phyloP scores from a whole-genome alignment of 2,888 invertebrate species.

The Capitulum mitella region DNA sequence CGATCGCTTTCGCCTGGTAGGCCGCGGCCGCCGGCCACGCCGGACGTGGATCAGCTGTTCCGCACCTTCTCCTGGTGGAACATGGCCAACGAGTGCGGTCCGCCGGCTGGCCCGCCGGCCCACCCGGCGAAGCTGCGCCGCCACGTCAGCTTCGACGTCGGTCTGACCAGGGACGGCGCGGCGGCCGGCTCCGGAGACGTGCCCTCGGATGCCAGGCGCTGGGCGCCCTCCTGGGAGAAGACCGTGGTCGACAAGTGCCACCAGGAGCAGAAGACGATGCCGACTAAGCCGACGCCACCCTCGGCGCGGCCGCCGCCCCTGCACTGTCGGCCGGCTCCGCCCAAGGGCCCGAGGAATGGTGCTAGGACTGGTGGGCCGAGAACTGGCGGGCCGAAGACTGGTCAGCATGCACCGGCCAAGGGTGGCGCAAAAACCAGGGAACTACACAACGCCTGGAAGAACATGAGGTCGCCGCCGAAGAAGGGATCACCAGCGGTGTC shows the following conservation, averaged over 20 bases:
- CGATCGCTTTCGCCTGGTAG: neutral
- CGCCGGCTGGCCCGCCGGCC: neutral
- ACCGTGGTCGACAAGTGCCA: too few species aligned
- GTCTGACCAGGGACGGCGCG: too few species aligned
- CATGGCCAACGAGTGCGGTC: neutral
- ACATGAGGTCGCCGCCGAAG: neutral
- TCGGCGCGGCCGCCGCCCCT: neutral
- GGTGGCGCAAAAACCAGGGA: too few species aligned
- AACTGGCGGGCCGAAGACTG: too few species aligned
- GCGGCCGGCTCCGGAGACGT: neutral
- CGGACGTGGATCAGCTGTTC: neutral
- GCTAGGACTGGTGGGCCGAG: too few species aligned
- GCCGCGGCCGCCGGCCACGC: neutral
- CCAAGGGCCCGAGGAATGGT: too few species aligned
- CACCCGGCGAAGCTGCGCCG: neutral
- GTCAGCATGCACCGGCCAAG: too few species aligned
- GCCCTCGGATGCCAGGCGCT: neutral
- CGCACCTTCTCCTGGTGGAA: constrained; percentile 16
- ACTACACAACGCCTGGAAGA: neutral
- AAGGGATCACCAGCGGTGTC: neutral
- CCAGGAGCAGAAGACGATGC: neutral
- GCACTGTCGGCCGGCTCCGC: too few species aligned
- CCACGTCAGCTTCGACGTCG: neutral
- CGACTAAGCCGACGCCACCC: neutral
- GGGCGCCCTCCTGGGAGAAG: neutral